Percentiles rank a stretch among this genome's conserved stretches.
These are phyloP conservation scores for Drosophila nr. fundita DNA, from an alignment of 2,888 invertebrate genomes.

Conservation along the genomic window DNA sequence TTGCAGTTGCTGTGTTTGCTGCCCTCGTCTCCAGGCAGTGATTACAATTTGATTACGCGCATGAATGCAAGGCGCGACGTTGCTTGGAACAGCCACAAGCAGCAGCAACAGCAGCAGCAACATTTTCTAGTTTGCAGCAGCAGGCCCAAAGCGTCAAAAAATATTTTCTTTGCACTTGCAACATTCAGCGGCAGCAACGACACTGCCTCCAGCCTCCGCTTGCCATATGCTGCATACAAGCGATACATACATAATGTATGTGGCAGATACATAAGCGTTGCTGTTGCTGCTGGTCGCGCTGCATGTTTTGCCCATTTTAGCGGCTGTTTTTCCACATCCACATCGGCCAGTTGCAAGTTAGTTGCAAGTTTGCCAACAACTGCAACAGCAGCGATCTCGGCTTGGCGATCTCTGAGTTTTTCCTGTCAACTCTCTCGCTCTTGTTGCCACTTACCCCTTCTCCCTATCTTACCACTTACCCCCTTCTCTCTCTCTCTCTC, in stretches of 20 bases:
- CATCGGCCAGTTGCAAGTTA: slow-evolving; percentile 39
- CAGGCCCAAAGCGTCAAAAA: slow-evolving; percentile 76
- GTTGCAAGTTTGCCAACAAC: slow-evolving; percentile 42
- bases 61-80: slow-evolving; percentile 76
- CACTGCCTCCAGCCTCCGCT: slow-evolving; percentile 4
- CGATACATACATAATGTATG: slow-evolving; percentile 71
- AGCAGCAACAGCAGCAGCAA: slow-evolving; percentile 43
- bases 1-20: slow-evolving; percentile 44
- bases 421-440: slow-evolving; percentile 76
- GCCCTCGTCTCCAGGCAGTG: slow-evolving; percentile 72
- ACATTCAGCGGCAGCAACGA: slow-evolving; percentile 33
- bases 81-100: slow-evolving; percentile 30
- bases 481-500: background rate
- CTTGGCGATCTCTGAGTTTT: slow-evolving; percentile 66
- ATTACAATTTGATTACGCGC: slow-evolving; percentile 82
- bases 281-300: slow-evolving; percentile 45
- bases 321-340: slow-evolving; percentile 66
- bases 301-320: slow-evolving; percentile 81
- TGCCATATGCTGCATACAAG: slow-evolving; percentile 35
- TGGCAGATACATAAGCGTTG: slow-evolving; percentile 72
- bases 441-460: slow-evolving; percentile 52
- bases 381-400: slow-evolving; percentile 42
- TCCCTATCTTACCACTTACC: slow-evolving; percentile 35
- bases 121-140: slow-evolving; percentile 69
- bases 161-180: slow-evolving; percentile 81